Evolutionary conservation across 2,113 vertebrate genomes (phyloP), one percentile per base, ranked within the genome.

Genomic region (Lepus americanus): DNA sequence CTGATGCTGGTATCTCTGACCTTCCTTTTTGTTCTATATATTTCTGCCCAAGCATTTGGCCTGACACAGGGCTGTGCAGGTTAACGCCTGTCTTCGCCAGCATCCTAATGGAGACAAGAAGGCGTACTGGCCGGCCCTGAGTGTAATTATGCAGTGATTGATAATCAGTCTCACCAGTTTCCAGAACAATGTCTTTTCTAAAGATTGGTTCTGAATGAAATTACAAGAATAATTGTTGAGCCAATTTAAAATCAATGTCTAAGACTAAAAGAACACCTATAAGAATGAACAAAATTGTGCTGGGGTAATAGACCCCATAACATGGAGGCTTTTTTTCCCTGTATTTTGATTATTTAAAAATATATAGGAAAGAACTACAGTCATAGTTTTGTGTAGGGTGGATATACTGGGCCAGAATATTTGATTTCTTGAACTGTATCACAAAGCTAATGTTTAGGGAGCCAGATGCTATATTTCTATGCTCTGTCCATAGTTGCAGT

Each of bases 191-290:
- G 39, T 94, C 17, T 94, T 94, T 86, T 80, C n/a, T 76, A 59
- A 94, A 51, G 39, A 53, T 74, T 9, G 2, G 78, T 96, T 97
- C 94, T 66, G 63, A 85, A 81, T 87, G 59, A 94, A 93, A 93
- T 87, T 63, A 90, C 13, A 87, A 74, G 29, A 77, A 84, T 89
- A 93, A 92, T 49, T 74, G 10, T 72, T 82, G 91, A 77, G n/a
- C 9, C 14, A 59, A 89, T 63, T 95, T 89, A 77, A 96, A 89
- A 55, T 61, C 11, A 80, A 20, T 59, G 6, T 72, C 29, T 77
- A 59, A 88, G 82, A 64, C 25, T 82, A 80, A 67, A 93, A 74
- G n/a, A 93, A 51, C 17, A 69, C 12, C 51, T 33, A 0, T 89
- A 53, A 94, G 39, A 95, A 83, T 69, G 89, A 80, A 87, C 94